phyloP scores from a whole-genome alignment of 2,113 vertebrate genomes.

The Machaerirhynchus nigripectus region DNA sequence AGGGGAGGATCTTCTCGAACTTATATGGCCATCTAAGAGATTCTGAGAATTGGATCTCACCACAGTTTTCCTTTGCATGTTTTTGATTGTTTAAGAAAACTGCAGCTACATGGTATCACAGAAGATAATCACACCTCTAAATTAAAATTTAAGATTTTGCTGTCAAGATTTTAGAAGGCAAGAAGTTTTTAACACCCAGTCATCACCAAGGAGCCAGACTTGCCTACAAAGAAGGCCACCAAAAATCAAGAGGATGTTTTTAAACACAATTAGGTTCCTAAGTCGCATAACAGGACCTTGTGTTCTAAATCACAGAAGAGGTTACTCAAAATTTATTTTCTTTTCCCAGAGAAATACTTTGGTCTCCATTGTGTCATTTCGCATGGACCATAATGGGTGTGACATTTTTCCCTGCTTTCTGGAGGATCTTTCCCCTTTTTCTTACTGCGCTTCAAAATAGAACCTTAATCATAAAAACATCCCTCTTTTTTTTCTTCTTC shows the following conservation, averaged over 20 bases:
- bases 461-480: not conserved
- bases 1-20: not conserved
- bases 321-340: not conserved
- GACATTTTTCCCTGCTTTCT: not conserved
- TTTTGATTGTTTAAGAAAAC: not conserved
- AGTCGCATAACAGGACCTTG: fast-evolving
- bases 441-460: not conserved
- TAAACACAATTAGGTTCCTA: not conserved
- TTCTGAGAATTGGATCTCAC: not conserved
- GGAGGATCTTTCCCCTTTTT: not conserved
- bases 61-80: fast-evolving
- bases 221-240: not conserved
- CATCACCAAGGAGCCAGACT: not conserved
- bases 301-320: not conserved
- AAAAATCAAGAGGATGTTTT: not conserved
- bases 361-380: not conserved
- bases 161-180: not conserved
- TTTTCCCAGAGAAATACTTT: not conserved
- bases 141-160: not conserved
- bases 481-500: fast-evolving
- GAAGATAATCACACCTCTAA: not conserved
- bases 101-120: not conserved
- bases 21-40: fast-evolving
- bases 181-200: not conserved
- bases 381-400: fast-evolving